phyloP scores from a whole-genome alignment of 2,113 vertebrate species.

The Bubo bubo region DNA sequence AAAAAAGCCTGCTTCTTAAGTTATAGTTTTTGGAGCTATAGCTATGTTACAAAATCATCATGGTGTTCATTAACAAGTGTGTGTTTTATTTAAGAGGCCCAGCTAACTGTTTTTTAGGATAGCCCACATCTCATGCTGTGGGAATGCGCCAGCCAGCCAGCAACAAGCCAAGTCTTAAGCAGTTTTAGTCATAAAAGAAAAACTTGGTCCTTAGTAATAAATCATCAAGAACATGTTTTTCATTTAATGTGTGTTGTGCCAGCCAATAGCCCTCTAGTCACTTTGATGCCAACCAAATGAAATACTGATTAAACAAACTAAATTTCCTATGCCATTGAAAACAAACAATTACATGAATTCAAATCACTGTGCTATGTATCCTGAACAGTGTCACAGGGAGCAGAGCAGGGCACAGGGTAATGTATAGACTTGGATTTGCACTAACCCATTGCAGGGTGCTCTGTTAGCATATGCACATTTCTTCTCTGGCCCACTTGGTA shows the following conservation, averaged over 20 bases:
- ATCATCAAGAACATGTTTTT: background rate
- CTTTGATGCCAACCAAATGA: constrained; percentile 18
- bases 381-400: fast-evolving
- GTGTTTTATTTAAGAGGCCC: background rate
- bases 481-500: background rate
- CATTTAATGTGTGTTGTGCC: background rate
- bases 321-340: background rate
- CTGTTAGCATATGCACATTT: background rate
- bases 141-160: background rate
- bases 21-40: background rate
- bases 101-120: background rate
- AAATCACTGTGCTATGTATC: fast-evolving
- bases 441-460: background rate
- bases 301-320: constrained; percentile 23
- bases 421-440: background rate
- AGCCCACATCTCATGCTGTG: background rate
- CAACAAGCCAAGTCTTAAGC: background rate
- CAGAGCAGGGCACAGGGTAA: background rate
- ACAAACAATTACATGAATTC: background rate
- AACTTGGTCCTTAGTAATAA: constrained; percentile 13
- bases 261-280: background rate
- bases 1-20: background rate
- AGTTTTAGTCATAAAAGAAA: constrained; percentile 38
- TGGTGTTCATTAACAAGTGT: background rate
- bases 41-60: background rate